Percentiles rank a stretch among this genome's conserved stretches.
phyloP scores from a whole-genome alignment of 2,888 invertebrate species.

The Catocala sponsa region DNA sequence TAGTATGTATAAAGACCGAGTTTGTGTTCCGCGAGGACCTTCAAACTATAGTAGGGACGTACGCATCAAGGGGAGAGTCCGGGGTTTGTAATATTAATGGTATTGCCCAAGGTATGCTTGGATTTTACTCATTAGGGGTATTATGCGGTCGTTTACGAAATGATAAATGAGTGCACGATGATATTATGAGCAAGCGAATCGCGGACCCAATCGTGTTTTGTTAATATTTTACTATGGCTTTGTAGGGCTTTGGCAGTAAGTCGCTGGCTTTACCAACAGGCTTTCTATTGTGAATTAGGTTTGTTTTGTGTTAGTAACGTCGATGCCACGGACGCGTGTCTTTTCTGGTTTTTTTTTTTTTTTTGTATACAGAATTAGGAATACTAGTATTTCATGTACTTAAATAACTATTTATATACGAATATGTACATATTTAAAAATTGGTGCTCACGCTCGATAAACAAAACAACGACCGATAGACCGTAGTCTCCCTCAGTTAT shows the following conservation, averaged over 20 bases:
- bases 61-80: constrained; percentile 66
- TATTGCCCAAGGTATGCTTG: constrained; percentile 83
- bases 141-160: constrained; percentile 82
- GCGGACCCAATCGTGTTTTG: constrained; percentile 71
- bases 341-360: neutral
- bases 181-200: constrained; percentile 69
- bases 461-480: too few relatives aligned
- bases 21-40: constrained; percentile 42
- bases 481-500: too few relatives aligned
- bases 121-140: constrained; percentile 87
- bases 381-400: too few relatives aligned
- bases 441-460: too few relatives aligned
- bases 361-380: neutral
- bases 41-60: constrained; percentile 48
- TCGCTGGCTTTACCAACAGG: constrained; percentile 42
- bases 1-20: constrained; percentile 22
- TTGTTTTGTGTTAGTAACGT: constrained; percentile 48
- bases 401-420: too few relatives aligned
- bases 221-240: constrained; percentile 73
- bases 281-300: constrained; percentile 49
- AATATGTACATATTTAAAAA: too few relatives aligned
- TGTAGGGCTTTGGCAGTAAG: constrained; percentile 59
- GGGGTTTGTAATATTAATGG: constrained; percentile 82
- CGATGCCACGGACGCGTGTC: constrained; percentile 7
- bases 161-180: constrained; percentile 81